Conservation (phyloP, 30 jellyfish, hydroid and myxozoan species). For the Turritopsis rubra region DNA sequence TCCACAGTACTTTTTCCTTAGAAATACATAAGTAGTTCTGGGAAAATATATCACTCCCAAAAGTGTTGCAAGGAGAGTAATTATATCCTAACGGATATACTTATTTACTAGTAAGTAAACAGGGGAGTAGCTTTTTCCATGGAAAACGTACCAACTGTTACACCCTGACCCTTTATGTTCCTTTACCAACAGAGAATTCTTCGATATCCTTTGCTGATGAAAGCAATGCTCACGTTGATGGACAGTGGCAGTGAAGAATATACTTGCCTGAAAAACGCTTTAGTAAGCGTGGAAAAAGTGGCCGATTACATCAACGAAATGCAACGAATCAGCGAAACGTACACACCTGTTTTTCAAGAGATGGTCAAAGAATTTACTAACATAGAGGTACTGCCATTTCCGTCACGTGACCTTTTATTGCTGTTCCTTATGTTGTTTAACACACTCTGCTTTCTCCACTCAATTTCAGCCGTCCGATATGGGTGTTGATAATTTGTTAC, state of each 20-base stretch:
- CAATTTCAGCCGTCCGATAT: constrained; percentile 44
- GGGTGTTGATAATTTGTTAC: constrained; percentile 90
- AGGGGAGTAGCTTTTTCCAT: too few species aligned
- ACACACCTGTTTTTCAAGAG: constrained; percentile 73
- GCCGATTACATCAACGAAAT: constrained; percentile 95
- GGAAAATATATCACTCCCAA: too few species aligned
- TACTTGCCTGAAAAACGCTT: constrained; percentile 69
- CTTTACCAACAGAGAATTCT: constrained; percentile 68
- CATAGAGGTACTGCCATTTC: constrained; percentile 50
- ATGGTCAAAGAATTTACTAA: constrained; percentile 48
- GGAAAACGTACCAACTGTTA: too few species aligned
- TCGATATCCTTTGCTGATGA: constrained; percentile 88
- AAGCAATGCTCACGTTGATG: constrained; percentile 77
- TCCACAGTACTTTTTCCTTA: too few species aligned
- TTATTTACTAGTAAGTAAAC: too few species aligned
- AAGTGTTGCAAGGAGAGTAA: too few species aligned
- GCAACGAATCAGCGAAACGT: constrained; percentile 98
- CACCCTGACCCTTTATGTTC: not conserved
- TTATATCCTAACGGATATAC: too few species aligned
- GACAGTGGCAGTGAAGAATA: constrained; percentile 77
- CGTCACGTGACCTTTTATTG: not conserved
- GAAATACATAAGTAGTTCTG: too few species aligned
- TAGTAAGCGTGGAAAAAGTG: constrained; percentile 88
- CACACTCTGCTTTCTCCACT: not conserved
- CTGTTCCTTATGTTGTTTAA: not conserved